These are phyloP conservation scores for Sternarchorhynchus goeldii DNA, from an alignment of 2,797 vertebrate species.

Conservation along the genomic window DNA sequence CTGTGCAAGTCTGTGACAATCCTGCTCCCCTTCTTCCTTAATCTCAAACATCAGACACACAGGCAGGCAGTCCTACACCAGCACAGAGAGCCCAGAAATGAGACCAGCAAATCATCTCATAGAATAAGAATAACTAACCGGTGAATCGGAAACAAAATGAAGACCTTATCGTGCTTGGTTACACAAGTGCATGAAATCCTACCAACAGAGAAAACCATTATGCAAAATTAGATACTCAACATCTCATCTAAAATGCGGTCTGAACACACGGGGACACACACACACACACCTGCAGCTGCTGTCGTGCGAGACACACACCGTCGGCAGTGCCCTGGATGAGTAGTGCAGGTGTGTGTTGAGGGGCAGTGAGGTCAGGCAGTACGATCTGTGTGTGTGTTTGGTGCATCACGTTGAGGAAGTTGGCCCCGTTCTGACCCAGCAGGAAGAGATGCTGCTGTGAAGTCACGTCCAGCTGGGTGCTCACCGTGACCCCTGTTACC, in stretches of 20 bases:
- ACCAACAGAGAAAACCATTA: too few relatives aligned
- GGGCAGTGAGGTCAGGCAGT: conserved; percentile 77
- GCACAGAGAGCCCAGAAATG: conserved; percentile 30
- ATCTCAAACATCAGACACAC: conserved; percentile 84
- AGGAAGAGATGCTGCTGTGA: conserved; percentile 83
- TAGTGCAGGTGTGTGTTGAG: conserved; percentile 73
- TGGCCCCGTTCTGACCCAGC: conserved; percentile 78
- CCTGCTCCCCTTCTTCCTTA: conserved; percentile 75
- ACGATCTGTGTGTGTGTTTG: conserved; percentile 83
- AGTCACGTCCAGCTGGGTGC: conserved; percentile 79
- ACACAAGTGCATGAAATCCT: too few relatives aligned
- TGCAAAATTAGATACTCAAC: too few relatives aligned
- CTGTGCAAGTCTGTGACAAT: conserved; percentile 73
- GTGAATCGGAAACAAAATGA: background rate
- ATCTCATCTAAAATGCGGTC: too few relatives aligned
- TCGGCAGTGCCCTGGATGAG: conserved; percentile 80
- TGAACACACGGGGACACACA: background rate
- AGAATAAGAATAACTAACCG: background rate
- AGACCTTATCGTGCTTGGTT: too few relatives aligned
- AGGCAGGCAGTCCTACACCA: conserved; percentile 76
- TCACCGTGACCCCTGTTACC: conserved; percentile 64
- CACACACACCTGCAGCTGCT: conserved; percentile 77
- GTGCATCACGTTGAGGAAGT: conserved; percentile 81
- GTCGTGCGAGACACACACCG: conserved; percentile 78
- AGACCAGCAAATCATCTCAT: background rate